Base-by-base conservation (phyloP, 2,888 invertebrate species). In the Adineta ricciae region DNA sequence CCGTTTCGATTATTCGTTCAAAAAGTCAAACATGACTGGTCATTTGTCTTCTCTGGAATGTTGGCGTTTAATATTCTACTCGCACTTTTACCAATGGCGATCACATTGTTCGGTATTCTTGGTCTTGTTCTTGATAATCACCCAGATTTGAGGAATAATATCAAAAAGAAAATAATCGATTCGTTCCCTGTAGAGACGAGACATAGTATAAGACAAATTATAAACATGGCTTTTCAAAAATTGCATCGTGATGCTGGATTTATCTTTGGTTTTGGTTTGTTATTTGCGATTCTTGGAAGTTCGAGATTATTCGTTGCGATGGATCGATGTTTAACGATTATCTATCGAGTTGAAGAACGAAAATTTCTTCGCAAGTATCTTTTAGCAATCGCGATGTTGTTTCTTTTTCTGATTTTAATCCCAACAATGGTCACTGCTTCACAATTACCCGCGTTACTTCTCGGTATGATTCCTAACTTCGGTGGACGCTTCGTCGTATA, bases 331-430 rank as follows among this genome's bases (percentile, higher is more conserved):
- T 41, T 78, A 41, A 78, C 78, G 2, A 78, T 78, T 11, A 41
- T 78, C n/a, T 78, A 78, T 78, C 78, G 78, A 24, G 2, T 78
- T n/a, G 78, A 78, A 41, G 78, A 78, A 78, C 78, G 78, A n/a
- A 78, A 41, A n/a, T 41, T 41, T 41, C 1, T 78, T 11, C 24
- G 11, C 38, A 38, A 73, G 41, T 38, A 73, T 73, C 8, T 73
- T 0, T 11, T 73, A 36, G 73, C 38, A 24, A 38, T 73, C 4
- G 73, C 38, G 7, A 73, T 73, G 73, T 38, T 73, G 7, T 38
- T 73, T 73, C 41, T 78, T 41, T 78, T 78, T 78, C 38, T 78
- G 38, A 9, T 32, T 24, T 11, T 78, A 24, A 78, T 78, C 19
- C 78, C 41, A 78, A 11, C 41, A 41, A 78, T 78, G 78, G n/a